Evolutionary conservation across 35 echinoderm and acorn worm genomes (phyloP).

Genomic region (Acanthaster planci): DNA sequence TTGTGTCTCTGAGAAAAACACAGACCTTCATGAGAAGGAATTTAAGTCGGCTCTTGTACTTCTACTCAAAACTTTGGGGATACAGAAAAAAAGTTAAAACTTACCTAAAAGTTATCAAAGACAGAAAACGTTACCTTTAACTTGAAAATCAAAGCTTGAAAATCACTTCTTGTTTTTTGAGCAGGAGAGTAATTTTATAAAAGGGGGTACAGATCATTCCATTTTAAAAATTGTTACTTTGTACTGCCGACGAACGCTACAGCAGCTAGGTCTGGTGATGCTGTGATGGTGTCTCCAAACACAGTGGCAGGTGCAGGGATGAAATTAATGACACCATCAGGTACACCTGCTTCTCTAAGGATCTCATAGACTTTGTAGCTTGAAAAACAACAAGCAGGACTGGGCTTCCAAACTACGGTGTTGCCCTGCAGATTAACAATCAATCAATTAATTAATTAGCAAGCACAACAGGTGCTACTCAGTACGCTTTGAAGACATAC

Average conservation of each 20-base stretch:
- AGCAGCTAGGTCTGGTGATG: constrained; percentile 77
- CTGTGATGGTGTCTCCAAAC: constrained; percentile 83
- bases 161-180: background rate
- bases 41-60: too few relatives aligned
- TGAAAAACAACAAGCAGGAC: constrained; percentile 69
- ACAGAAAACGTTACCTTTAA: too few relatives aligned
- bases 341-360: constrained; percentile 80
- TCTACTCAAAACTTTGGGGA: too few relatives aligned
- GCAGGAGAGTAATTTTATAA: background rate
- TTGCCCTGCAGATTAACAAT: constrained; percentile 60
- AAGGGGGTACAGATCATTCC: background rate
- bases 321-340: constrained; percentile 91
- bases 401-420: constrained; percentile 95
- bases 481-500: too few relatives aligned
- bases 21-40: too few relatives aligned
- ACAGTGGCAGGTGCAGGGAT: constrained; percentile 77
- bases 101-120: too few relatives aligned
- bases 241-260: constrained; percentile 91
- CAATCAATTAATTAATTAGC: too few relatives aligned
- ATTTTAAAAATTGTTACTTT: constrained; percentile 51
- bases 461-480: too few relatives aligned
- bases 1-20: too few relatives aligned
- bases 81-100: too few relatives aligned
- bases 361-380: constrained; percentile 82
- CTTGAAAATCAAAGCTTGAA: background rate